Conservation (phyloP, 2,888 invertebrate genomes). For the Heliconius sara region DNA sequence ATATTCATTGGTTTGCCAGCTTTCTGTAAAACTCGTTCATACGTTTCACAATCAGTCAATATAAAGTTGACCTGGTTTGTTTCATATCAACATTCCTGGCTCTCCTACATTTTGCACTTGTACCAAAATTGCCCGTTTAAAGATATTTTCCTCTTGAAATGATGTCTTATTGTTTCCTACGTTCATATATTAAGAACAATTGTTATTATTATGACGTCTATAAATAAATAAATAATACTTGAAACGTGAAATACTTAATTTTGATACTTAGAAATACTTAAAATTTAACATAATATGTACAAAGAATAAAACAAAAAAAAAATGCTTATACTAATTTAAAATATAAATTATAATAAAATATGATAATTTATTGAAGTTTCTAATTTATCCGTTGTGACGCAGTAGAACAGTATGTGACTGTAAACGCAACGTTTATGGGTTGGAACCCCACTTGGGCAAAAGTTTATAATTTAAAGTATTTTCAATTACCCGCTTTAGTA, state of each 20-base stretch:
- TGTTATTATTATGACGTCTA: background rate
- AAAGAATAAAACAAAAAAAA: background rate
- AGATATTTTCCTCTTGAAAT: background rate
- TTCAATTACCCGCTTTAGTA: too few species aligned
- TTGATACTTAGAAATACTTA: background rate
- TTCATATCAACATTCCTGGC: slow-evolving; percentile 42
- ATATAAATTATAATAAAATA: background rate
- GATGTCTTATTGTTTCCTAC: background rate
- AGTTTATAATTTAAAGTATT: too few species aligned
- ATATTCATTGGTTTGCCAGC: slow-evolving; percentile 9
- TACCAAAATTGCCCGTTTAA: background rate
- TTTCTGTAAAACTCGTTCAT: slow-evolving; percentile 23
- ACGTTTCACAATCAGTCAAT: slow-evolving; percentile 41
- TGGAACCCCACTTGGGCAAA: too few species aligned
- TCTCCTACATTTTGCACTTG: slow-evolving; percentile 25
- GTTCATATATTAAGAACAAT: background rate
- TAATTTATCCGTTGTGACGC: too few species aligned
- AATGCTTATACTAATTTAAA: background rate
- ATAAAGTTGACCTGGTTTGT: slow-evolving; percentile 44
- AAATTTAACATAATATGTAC: background rate
- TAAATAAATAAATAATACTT: too few species aligned
- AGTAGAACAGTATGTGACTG: too few species aligned
- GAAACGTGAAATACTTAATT: too few species aligned
- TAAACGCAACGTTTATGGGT: too few species aligned
- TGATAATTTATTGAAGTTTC: background rate